Evolutionary conservation across 2,797 vertebrate genomes (phyloP).

Genomic region (Ptychobarbus kaznakovi): DNA sequence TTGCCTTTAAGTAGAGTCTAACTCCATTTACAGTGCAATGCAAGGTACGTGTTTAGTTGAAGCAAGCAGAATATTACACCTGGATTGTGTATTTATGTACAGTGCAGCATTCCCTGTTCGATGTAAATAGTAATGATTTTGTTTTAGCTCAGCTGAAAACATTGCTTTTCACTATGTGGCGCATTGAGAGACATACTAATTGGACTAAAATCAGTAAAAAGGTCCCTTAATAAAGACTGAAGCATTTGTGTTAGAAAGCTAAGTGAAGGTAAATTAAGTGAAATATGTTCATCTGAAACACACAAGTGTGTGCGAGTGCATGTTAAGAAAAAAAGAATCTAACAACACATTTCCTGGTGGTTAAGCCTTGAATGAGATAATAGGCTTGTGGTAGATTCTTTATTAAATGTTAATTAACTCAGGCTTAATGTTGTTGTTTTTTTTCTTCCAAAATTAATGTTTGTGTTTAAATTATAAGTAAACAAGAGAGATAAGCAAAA

Average conservation of each 20-base stretch:
- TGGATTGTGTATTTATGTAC: constrained; percentile 24
- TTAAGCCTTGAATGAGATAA: constrained; percentile 30
- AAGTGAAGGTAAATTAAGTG: background rate
- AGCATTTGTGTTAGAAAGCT: constrained; percentile 3
- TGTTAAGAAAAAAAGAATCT: background rate
- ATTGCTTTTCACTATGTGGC: background rate
- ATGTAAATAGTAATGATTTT: constrained; percentile 10
- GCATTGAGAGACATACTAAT: constrained; percentile 9
- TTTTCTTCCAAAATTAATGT: background rate
- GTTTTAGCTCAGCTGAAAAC: background rate
- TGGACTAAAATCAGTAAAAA: constrained; percentile 5
- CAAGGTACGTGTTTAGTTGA: constrained; percentile 5
- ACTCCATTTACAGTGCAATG: constrained; percentile 20
- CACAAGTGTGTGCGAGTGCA: background rate
- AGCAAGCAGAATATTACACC: constrained; percentile 27
- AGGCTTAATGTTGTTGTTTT: background rate
- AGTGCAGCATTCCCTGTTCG: constrained; percentile 5
- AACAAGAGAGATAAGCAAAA: constrained; percentile 2
- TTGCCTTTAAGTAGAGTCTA: constrained; percentile 32
- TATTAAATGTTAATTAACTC: constrained; percentile 22
- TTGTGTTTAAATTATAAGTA: constrained; percentile 7
- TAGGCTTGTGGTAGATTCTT: background rate
- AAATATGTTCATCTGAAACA: constrained; percentile 4
- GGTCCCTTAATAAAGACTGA: background rate
- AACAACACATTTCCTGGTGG: constrained; percentile 13